Evolutionary conservation across 2,113 vertebrate species (phyloP).

Genomic region (Prunella fulvescens): DNA sequence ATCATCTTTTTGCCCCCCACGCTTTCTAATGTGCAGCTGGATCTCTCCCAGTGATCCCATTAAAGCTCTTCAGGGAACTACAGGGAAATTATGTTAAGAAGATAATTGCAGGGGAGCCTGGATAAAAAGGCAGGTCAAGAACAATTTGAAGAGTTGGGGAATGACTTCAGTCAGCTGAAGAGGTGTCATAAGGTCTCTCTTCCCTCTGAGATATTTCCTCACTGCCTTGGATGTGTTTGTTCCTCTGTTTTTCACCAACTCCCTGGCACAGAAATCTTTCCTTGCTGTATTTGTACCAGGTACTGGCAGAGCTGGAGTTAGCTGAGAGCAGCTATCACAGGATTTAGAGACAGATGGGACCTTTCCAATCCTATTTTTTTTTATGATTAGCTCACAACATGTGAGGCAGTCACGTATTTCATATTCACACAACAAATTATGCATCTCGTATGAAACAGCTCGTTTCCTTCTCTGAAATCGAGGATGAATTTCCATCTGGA

Average conservation of each 20-base stretch:
- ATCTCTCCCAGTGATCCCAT: constrained; percentile 51
- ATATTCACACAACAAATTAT: constrained; percentile 56
- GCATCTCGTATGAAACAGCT: constrained; percentile 29
- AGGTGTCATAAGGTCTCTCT: background rate
- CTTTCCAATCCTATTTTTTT: constrained; percentile 8
- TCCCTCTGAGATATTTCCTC: background rate
- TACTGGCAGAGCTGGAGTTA: constrained; percentile 26
- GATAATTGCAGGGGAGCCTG: background rate
- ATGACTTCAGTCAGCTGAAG: constrained; percentile 8
- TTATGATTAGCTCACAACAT: constrained; percentile 26
- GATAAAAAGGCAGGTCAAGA: constrained; percentile 27
- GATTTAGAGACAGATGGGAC: constrained; percentile 53
- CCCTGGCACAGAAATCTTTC: background rate
- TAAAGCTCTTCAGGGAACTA: constrained; percentile 15
- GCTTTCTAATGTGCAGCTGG: background rate
- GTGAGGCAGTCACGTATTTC: constrained; percentile 51
- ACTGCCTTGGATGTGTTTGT: background rate
- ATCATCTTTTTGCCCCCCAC: background rate
- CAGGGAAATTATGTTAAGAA: constrained; percentile 16
- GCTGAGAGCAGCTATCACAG: constrained; percentile 40
- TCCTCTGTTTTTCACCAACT: background rate
- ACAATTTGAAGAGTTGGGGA: background rate
- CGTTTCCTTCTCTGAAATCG: constrained; percentile 15
- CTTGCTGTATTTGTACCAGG: background rate
- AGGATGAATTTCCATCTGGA: constrained; percentile 51